A percentile compares a stretch with the other conserved stretches of the same genome.
Evolutionary conservation across 2,888 invertebrate species (phyloP).

Genomic region (Spilarctia lutea): DNA sequence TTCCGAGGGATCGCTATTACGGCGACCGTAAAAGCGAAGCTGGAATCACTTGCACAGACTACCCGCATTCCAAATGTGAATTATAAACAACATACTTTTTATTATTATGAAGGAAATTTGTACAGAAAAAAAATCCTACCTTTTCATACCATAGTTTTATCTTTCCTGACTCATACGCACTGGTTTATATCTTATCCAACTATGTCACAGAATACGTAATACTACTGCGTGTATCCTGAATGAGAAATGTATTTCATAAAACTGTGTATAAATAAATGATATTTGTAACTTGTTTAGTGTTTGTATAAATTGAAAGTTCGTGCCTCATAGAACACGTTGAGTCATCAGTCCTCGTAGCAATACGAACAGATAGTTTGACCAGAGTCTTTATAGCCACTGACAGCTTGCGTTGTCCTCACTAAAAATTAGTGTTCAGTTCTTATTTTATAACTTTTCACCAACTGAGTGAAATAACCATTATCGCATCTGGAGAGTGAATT

Average conservation of each 20-base stretch:
- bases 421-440: too few relatives aligned
- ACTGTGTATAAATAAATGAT: too few relatives aligned
- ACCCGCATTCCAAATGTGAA: constrained; percentile 38
- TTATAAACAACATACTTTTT: constrained; percentile 43
- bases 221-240: background rate
- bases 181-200: background rate
- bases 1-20: constrained; percentile 56
- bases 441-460: too few relatives aligned
- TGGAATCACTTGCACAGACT: constrained; percentile 35
- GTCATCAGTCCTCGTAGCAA: too few relatives aligned
- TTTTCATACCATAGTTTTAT: background rate
- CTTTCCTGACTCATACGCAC: background rate
- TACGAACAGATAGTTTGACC: too few relatives aligned
- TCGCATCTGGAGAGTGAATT: too few relatives aligned
- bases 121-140: constrained; percentile 1
- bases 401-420: too few relatives aligned
- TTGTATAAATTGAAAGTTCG: too few relatives aligned
- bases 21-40: constrained; percentile 56
- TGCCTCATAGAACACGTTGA: too few relatives aligned
- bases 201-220: background rate
- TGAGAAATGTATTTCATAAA: background rate
- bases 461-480: too few relatives aligned
- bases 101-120: constrained; percentile 28
- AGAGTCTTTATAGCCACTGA: too few relatives aligned
- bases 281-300: too few relatives aligned